Conservation (phyloP, 2,888 invertebrate genomes). For the Lasioglossum vierecki region DNA sequence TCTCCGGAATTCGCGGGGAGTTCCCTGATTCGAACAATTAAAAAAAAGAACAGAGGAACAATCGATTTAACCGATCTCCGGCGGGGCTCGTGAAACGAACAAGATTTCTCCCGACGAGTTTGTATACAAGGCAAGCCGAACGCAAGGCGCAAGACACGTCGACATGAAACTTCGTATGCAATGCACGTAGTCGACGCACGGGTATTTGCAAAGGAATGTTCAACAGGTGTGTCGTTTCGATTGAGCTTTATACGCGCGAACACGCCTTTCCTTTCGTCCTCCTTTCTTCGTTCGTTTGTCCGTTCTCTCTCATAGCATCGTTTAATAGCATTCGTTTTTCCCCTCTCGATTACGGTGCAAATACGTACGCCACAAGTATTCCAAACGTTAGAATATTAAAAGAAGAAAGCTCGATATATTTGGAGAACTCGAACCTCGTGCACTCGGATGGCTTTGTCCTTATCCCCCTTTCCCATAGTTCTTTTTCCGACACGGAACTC, state of each 20-base stretch:
- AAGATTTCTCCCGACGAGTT: slow-evolving; percentile 33
- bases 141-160: slow-evolving; percentile 52
- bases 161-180: slow-evolving; percentile 57
- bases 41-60: not conserved
- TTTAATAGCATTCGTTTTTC: not conserved
- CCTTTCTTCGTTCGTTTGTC: slow-evolving; percentile 37
- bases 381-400: too few relatives aligned
- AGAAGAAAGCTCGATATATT: not conserved
- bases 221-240: slow-evolving; percentile 80
- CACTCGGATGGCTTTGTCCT: not conserved
- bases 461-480: not conserved
- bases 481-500: not conserved
- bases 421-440: not conserved
- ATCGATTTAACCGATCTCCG: slow-evolving; percentile 9
- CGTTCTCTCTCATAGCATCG: not conserved
- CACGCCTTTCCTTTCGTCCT: slow-evolving; percentile 54
- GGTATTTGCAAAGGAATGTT: slow-evolving; percentile 78
- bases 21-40: not conserved
- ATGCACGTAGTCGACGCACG: slow-evolving; percentile 65
- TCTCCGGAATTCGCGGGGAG: not conserved
- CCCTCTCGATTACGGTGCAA: not conserved
- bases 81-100: slow-evolving; percentile 36
- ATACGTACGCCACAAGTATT: not conserved
- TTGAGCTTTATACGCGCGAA: slow-evolving; percentile 57
- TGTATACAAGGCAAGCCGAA: slow-evolving; percentile 24